phyloP scores from a whole-genome alignment of 2,888 invertebrate species.

The Tinea trinotella region DNA sequence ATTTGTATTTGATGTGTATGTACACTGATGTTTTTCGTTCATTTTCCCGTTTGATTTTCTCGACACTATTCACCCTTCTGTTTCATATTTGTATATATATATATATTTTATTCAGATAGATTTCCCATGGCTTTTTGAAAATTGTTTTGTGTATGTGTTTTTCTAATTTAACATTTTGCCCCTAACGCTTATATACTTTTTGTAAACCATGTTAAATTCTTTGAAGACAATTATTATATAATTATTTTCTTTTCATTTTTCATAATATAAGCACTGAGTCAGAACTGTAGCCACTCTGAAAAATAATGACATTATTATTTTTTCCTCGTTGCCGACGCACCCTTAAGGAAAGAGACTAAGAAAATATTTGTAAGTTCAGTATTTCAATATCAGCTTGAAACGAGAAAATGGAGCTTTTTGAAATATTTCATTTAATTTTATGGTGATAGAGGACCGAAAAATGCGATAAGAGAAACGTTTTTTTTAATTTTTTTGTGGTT shows the following conservation, averaged over 20 bases:
- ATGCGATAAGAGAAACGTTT: slow-evolving; percentile 11
- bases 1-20: not conserved
- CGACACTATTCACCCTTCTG: too few relatives aligned
- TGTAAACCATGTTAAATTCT: not conserved
- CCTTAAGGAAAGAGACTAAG: slow-evolving; percentile 20
- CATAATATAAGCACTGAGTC: slow-evolving; percentile 2
- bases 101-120: too few relatives aligned
- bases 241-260: not conserved
- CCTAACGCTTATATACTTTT: too few relatives aligned
- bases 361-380: slow-evolving; percentile 22
- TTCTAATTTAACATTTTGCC: too few relatives aligned
- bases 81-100: too few relatives aligned
- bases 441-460: slow-evolving; percentile 10
- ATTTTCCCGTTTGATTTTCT: not conserved
- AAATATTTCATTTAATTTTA: slow-evolving; percentile 22
- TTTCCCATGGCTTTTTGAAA: too few relatives aligned
- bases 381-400: slow-evolving; percentile 26
- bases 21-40: not conserved
- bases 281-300: slow-evolving; percentile 5
- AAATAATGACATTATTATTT: slow-evolving; percentile 18
- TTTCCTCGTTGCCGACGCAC: not conserved
- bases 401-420: slow-evolving; percentile 23
- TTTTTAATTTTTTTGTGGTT: slow-evolving; percentile 9
- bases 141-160: too few relatives aligned
- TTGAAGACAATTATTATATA: not conserved